A percentile compares a stretch with the other conserved stretches of the same genome.
Conservation (phyloP, 2,888 invertebrate species). For the Tineola bisselliella region DNA sequence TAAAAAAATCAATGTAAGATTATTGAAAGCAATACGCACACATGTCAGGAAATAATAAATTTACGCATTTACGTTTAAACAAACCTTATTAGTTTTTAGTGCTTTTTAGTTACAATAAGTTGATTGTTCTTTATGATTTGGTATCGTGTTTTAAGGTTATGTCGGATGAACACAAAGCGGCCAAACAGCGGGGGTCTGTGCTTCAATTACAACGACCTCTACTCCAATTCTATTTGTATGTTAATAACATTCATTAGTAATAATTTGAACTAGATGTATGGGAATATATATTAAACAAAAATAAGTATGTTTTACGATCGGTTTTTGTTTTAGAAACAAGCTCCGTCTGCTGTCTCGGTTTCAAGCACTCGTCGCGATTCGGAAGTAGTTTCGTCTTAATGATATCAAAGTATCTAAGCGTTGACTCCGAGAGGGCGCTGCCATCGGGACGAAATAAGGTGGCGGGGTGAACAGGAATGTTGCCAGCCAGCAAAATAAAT, state of each 20-base stretch:
- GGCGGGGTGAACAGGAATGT: too few species aligned
- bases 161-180: not conserved
- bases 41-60: not conserved
- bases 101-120: not conserved
- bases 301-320: not conserved
- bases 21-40: not conserved
- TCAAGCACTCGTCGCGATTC: too few species aligned
- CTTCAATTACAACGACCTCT: conserved; percentile 52
- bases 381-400: too few species aligned
- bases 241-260: conserved; percentile 30
- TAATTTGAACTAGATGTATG: not conserved
- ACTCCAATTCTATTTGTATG: conserved; percentile 62
- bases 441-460: too few species aligned
- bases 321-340: too few species aligned
- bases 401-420: too few species aligned
- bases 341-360: too few species aligned
- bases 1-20: too few species aligned
- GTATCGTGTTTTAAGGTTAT: not conserved
- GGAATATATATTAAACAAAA: not conserved
- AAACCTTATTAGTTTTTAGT: conserved; percentile 1
- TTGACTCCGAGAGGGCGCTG: too few species aligned
- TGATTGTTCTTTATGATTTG: conserved; percentile 11
- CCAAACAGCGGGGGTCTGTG: conserved; percentile 30
- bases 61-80: not conserved
- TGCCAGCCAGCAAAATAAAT: too few species aligned